Conservation (phyloP, 2,888 invertebrate species). For the Pristionchus exspectatus region DNA sequence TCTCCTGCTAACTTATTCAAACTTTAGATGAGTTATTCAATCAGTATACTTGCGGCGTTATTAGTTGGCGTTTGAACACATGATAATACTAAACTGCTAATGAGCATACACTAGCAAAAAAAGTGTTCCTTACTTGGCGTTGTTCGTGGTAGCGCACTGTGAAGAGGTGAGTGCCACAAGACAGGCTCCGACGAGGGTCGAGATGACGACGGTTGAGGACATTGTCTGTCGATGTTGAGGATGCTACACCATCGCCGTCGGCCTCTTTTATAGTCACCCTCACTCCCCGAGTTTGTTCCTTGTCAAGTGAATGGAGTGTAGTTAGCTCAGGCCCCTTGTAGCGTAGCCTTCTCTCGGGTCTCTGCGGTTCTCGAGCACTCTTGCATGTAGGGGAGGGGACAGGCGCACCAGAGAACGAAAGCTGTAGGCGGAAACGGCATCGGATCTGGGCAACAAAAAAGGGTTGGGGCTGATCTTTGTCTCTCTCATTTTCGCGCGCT, state of each 20-base stretch:
- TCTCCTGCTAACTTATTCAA: no score
- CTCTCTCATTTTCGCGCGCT: no score
- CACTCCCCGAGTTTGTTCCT: background rate
- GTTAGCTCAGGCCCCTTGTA: conserved; percentile 32
- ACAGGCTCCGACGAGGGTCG: background rate
- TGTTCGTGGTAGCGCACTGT: conserved; percentile 4
- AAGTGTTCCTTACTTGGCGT: background rate
- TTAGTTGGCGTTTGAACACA: no score
- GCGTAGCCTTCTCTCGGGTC: background rate
- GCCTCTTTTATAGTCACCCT: background rate
- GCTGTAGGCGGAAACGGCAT: background rate
- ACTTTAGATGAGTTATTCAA: no score
- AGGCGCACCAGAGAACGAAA: background rate
- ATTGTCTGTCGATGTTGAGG: background rate
- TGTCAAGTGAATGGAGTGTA: background rate
- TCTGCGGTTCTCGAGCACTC: background rate
- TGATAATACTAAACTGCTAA: no score
- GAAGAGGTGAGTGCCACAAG: background rate
- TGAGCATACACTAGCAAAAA: background rate
- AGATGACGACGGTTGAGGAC: background rate
- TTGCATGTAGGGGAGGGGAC: background rate
- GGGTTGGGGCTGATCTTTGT: no score
- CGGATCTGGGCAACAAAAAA: background rate
- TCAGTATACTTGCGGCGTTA: no score
- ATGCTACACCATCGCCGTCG: background rate